These are phyloP conservation scores for Drosophila trapezifrons DNA, from an alignment of 1,140 invertebrate genomes.

Conservation along the genomic window DNA sequence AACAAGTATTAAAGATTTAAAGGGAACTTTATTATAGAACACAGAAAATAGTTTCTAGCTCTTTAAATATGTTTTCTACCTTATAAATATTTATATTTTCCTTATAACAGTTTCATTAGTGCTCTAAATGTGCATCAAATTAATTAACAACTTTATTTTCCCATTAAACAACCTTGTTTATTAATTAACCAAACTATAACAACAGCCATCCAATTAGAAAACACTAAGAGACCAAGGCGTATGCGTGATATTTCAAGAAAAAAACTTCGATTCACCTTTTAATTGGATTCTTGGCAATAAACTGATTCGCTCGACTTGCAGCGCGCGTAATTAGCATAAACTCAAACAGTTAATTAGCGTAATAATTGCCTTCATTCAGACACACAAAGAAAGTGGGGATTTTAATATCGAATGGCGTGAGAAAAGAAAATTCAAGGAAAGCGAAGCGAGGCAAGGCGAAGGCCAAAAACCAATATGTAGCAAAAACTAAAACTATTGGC, in stretches of 20 bases:
- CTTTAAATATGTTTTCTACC: too few species aligned
- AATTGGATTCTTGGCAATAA: conserved; percentile 52
- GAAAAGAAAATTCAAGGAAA: not conserved
- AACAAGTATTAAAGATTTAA: too few species aligned
- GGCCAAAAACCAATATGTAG: conserved; percentile 46
- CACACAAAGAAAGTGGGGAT: conserved; percentile 49
- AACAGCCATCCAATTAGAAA: conserved; percentile 20
- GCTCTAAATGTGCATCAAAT: not conserved
- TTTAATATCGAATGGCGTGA: conserved; percentile 23
- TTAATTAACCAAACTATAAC: conserved; percentile 5
- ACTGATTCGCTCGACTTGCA: conserved; percentile 51
- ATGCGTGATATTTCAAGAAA: conserved; percentile 47
- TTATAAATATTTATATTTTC: too few species aligned
- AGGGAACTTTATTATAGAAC: too few species aligned
- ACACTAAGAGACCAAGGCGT: conserved; percentile 4
- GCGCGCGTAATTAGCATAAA: conserved; percentile 71
- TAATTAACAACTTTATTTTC: not conserved
- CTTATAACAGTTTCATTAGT: not conserved
- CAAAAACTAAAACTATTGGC: conserved; percentile 75
- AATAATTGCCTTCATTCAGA: conserved; percentile 72
- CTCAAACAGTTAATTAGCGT: conserved; percentile 78
- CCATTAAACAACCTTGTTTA: not conserved
- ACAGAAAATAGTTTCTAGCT: too few species aligned
- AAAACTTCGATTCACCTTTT: conserved; percentile 27
- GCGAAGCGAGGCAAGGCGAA: not conserved